Conservation (phyloP, 2,113 vertebrate genomes). For the Nycticebus coucang region DNA sequence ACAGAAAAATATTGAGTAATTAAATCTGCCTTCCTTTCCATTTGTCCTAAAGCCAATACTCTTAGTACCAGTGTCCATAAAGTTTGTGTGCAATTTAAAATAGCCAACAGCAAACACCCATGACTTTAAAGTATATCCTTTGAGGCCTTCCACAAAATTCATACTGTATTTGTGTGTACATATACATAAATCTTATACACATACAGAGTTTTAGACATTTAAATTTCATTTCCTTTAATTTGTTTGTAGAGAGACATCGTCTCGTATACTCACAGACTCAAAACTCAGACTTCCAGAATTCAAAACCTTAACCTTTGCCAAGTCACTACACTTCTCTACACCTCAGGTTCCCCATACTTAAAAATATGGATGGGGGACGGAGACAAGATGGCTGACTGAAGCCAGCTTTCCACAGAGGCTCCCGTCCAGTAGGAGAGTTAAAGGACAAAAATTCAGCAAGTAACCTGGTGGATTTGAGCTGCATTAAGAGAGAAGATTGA, state of each 20-base stretch:
- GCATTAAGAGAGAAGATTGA: no score
- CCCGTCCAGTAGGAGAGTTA: no score
- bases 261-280: not conserved
- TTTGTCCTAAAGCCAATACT: not conserved
- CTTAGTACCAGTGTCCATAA: not conserved
- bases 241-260: not conserved
- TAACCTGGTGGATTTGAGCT: no score
- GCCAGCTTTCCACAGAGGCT: no score
- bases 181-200: not conserved
- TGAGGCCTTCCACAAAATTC: not conserved
- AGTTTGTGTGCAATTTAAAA: no score
- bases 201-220: not conserved
- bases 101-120: no score
- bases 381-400: no score
- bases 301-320: not conserved
- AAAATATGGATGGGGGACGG: no score
- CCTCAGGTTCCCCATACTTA: not conserved
- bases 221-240: conserved; percentile 21
- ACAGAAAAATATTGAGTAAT: not conserved
- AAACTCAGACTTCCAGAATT: not conserved
- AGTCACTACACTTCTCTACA: not conserved
- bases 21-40: not conserved
- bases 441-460: no score
- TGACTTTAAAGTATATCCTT: not conserved
- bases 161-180: not conserved